These are phyloP conservation scores for Phrynosoma blainvillii DNA, from an alignment of 2,113 vertebrate species.

Conservation along the genomic window DNA sequence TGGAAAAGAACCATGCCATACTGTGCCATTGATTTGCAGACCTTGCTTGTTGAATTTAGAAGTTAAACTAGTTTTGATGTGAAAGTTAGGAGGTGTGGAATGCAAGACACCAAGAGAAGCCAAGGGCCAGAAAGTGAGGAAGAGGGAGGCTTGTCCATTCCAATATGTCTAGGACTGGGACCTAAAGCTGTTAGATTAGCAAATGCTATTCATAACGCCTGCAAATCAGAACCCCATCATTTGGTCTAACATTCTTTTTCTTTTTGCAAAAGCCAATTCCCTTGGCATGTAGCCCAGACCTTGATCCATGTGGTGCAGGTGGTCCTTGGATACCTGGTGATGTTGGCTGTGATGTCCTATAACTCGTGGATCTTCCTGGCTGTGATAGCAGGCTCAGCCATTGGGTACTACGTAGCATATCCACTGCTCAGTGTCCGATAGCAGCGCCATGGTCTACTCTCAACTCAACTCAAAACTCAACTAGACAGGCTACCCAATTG, in stretches of 20 bases:
- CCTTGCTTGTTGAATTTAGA: neutral
- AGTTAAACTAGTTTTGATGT: neutral
- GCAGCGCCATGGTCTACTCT: fast-evolving
- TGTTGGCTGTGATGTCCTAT: constrained; percentile 97
- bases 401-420: constrained; percentile 90
- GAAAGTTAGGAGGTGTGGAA: neutral
- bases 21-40: neutral
- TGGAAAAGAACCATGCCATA: neutral
- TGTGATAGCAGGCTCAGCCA: constrained; percentile 80
- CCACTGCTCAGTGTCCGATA: constrained; percentile 79
- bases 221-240: neutral
- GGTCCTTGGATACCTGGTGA: constrained; percentile 90
- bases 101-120: neutral
- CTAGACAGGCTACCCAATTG: no score
- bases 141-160: no score
- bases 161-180: neutral
- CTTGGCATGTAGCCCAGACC: constrained; percentile 80
- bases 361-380: constrained; percentile 94
- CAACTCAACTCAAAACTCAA: neutral
- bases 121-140: no score
- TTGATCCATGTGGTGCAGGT: constrained; percentile 88
- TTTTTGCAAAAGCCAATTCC: constrained; percentile 74
- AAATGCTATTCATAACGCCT: fast-evolving
- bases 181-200: neutral
- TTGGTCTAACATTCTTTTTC: neutral